Base-by-base conservation (phyloP, 2,888 invertebrate genomes). In the Coecobrya sp. region DNA sequence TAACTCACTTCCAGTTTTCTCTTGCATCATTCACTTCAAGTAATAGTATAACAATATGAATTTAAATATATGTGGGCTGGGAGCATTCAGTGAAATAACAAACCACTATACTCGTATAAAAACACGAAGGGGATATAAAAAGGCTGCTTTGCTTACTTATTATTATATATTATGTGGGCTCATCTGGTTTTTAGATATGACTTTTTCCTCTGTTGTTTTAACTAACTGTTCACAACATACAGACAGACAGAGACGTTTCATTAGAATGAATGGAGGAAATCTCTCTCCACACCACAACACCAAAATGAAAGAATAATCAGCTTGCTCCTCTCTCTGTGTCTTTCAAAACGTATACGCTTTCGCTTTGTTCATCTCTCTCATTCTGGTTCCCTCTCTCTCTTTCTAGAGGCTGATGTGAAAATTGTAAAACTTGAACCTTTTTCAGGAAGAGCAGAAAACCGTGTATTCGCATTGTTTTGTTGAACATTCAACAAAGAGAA, bases 1-100 rank as follows among this genome's bases (percentile, higher is more conserved):
- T 76, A 87, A 87, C 87, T 76, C 76, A 87, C 62, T 76, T 87
- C 76, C 73, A 87, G 22, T 79, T 79, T 79, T 55, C 79, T 52
- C 79, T 79, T 52, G 52, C 79, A 79, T 27, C 65, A 55, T 68
- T 68, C 55, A 42, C 70, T 65, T 49, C 52, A 73, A 19, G 4
- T 27, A 19, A 42, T 73, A 73, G n/a, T 16, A 42, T 42, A 62
- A 36, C 42, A 84, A 65, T 84, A 84, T 62, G 36, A 36, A 59
- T 55, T 52, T 27, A 55, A 55, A 59, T 55, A 30, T 55, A 55
- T 22, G 16, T 59, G 59, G n/a, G 59, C 22, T 59, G 1, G 22
- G 11, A 27, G 25, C 27, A 25, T 36, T 36, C 27, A 65, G 25
- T 65, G 16, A 36, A 30, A 70, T 70, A 36, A 70, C 36, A 70